phyloP scores from a whole-genome alignment of 2,888 invertebrate species.

The Acrobasis repandana region DNA sequence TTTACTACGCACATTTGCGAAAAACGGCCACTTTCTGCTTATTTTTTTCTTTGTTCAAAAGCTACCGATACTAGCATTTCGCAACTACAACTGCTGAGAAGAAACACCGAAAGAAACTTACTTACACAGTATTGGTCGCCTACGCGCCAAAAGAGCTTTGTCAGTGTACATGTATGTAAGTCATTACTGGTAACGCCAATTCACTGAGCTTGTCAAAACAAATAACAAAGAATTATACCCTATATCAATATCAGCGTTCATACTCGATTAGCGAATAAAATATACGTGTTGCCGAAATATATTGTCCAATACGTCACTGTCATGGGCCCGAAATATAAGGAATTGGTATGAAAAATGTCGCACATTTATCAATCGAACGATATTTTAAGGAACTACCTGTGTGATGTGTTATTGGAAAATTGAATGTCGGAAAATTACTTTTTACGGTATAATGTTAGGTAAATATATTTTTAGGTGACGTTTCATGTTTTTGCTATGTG shows the following conservation, averaged over 20 bases:
- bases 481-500: too few relatives aligned
- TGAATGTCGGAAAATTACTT: not conserved
- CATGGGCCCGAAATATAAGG: constrained; percentile 42
- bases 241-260: constrained; percentile 47
- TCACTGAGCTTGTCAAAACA: not conserved
- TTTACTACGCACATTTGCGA: too few relatives aligned
- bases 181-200: too few relatives aligned
- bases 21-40: too few relatives aligned
- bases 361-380: constrained; percentile 47
- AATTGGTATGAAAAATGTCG: constrained; percentile 56
- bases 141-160: too few relatives aligned
- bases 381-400: constrained; percentile 5
- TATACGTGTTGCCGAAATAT: constrained; percentile 31
- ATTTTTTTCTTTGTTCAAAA: too few relatives aligned
- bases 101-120: too few relatives aligned
- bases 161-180: too few relatives aligned
- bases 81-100: too few relatives aligned
- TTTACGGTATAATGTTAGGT: not conserved
- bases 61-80: too few relatives aligned
- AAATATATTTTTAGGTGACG: too few relatives aligned
- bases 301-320: constrained; percentile 32
- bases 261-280: constrained; percentile 58
- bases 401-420: not conserved
- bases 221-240: constrained; percentile 12
- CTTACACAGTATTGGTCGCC: too few relatives aligned